These are phyloP conservation scores for Oncorhynchus keta DNA, from an alignment of 2,113 vertebrate species.

Conservation along the genomic window DNA sequence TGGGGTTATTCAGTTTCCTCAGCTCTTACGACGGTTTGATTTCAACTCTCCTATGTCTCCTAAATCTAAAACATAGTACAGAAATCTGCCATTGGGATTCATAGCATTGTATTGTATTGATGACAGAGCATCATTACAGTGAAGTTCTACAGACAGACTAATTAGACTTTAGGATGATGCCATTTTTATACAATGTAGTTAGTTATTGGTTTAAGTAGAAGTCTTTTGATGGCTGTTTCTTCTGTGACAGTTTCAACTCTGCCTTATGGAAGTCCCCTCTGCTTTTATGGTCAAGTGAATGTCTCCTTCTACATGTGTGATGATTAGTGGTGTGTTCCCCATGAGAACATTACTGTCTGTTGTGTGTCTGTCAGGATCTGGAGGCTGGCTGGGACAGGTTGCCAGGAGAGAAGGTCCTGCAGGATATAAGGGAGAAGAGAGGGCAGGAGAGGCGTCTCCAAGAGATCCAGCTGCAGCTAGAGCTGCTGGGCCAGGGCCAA, in stretches of 20 bases:
- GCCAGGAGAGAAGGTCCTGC: constrained; percentile 84
- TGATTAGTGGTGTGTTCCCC: constrained; percentile 33
- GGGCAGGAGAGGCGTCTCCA: constrained; percentile 79
- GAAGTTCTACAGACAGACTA: not conserved
- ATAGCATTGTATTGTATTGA: not conserved
- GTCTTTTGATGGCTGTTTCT: constrained; percentile 15
- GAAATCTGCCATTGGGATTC: not conserved
- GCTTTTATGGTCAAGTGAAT: not conserved
- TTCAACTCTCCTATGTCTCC: constrained; percentile 3
- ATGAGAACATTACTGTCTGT: constrained; percentile 53
- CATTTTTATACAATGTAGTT: not conserved
- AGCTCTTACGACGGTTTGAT: constrained; percentile 14
- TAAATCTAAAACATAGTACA: not conserved
- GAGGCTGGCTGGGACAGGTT: constrained; percentile 64
- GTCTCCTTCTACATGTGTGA: constrained; percentile 19
- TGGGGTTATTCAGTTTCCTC: constrained; percentile 16
- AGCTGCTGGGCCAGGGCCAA: constrained; percentile 69
- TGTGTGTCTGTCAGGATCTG: constrained; percentile 66
- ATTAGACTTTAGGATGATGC: not conserved
- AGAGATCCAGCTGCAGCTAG: constrained; percentile 87
- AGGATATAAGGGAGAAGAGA: constrained; percentile 78
- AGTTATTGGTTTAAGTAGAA: constrained; percentile 8
- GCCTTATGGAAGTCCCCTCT: constrained; percentile 19
- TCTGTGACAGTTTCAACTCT: constrained; percentile 17
- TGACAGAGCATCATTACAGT: not conserved